phyloP scores from a whole-genome alignment of 2,113 vertebrate genomes.

The Lates calcarifer region DNA sequence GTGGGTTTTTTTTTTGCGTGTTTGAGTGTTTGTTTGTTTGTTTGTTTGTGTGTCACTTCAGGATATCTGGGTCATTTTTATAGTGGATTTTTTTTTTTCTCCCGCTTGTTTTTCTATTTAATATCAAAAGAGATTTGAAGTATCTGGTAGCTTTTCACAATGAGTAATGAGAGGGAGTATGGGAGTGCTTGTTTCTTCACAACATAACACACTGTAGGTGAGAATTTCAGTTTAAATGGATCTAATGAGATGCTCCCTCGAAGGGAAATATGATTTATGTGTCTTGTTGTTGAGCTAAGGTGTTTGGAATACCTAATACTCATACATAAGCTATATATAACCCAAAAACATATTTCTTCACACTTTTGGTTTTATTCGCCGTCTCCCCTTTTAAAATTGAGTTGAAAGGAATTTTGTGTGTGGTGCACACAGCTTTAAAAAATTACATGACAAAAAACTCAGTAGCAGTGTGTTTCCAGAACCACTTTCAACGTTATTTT shows the following conservation, averaged over 20 bases:
- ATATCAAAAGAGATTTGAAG: slow-evolving; percentile 45
- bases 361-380: neutral
- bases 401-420: neutral
- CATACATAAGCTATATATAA: neutral
- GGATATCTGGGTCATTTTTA: slow-evolving; percentile 64
- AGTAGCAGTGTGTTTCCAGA: neutral
- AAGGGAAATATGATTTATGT: neutral
- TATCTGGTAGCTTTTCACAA: slow-evolving; percentile 16
- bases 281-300: neutral
- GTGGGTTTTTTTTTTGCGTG: slow-evolving; percentile 32
- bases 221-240: slow-evolving; percentile 26
- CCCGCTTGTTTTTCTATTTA: slow-evolving; percentile 22
- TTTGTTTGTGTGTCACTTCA: slow-evolving; percentile 56
- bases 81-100: slow-evolving; percentile 5
- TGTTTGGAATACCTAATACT: neutral
- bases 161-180: slow-evolving; percentile 34
- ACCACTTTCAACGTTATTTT: neutral
- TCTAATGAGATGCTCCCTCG: slow-evolving; percentile 34
- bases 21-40: slow-evolving; percentile 45
- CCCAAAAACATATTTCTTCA: neutral
- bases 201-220: slow-evolving; percentile 11
- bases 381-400: neutral
- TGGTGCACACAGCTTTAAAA: neutral
- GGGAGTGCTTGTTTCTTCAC: slow-evolving; percentile 37
- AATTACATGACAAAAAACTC: slow-evolving; percentile 6